Conservation (phyloP, 2,888 invertebrate species). For the Hedya salicella region DNA sequence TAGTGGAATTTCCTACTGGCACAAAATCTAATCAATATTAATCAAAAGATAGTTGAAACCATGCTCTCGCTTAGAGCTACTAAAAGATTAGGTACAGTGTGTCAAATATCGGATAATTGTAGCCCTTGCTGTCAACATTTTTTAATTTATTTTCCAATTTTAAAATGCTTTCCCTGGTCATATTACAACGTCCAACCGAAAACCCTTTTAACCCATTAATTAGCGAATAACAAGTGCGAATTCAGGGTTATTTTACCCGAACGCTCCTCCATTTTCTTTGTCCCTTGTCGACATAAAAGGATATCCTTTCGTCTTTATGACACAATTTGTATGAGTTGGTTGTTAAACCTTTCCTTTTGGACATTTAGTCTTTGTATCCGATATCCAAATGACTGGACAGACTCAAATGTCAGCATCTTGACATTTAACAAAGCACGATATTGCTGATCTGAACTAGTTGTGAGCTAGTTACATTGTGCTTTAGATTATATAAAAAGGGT, state of each 20-base stretch:
- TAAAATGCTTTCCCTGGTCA: not conserved
- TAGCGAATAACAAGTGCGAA: constrained; percentile 32
- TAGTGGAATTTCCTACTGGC: too few species aligned
- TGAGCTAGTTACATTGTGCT: too few species aligned
- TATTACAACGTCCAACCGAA: constrained; percentile 4
- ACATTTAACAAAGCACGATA: constrained; percentile 71
- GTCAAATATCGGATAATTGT: too few species aligned
- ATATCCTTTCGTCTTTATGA: constrained; percentile 20
- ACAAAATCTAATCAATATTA: too few species aligned
- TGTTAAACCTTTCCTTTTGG: constrained; percentile 19
- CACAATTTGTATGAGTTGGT: constrained; percentile 17
- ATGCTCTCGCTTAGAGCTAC: too few species aligned
- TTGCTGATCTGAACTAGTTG: constrained; percentile 51
- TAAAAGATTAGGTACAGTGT: too few species aligned
- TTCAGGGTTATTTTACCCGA: constrained; percentile 19
- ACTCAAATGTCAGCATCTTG: constrained; percentile 71
- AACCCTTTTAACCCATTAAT: constrained; percentile 30
- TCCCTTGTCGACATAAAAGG: constrained; percentile 37
- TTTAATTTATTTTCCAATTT: not conserved
- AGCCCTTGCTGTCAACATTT: too few species aligned
- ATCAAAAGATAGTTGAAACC: too few species aligned
- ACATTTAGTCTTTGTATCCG: constrained; percentile 45
- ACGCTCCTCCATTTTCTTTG: constrained; percentile 20
- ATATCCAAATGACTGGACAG: constrained; percentile 51
- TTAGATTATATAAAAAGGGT: constrained; percentile 44